Conservation (phyloP, 1,140 invertebrate genomes). For the Idris sp. region DNA sequence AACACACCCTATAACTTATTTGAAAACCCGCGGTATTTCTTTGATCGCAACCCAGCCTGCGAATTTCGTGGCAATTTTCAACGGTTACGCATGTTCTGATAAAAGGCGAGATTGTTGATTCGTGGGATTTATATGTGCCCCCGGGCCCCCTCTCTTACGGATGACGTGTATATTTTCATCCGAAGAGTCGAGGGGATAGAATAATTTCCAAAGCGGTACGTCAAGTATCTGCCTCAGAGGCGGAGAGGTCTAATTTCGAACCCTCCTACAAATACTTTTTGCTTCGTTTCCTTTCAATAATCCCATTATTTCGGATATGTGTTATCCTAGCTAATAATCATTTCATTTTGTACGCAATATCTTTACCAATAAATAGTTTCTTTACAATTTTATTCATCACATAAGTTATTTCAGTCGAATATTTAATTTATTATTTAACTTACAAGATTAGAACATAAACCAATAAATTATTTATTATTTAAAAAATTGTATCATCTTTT, state of each 20-base stretch:
- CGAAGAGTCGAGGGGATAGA: conserved; percentile 62
- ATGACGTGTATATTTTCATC: conserved; percentile 64
- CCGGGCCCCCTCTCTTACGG: conserved; percentile 60
- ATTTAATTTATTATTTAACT: too few relatives aligned
- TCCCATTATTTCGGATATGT: conserved; percentile 25
- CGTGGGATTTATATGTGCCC: conserved; percentile 51
- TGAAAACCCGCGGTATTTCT: conserved; percentile 28
- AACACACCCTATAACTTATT: not conserved
- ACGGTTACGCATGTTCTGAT: conserved; percentile 47
- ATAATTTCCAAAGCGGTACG: conserved; percentile 54
- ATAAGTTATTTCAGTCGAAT: too few relatives aligned
- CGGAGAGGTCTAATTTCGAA: conserved; percentile 67
- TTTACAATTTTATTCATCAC: too few relatives aligned
- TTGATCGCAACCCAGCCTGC: conserved; percentile 24
- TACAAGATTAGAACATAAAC: too few relatives aligned
- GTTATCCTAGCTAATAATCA: conserved; percentile 7
- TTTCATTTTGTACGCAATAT: conserved; percentile 2
- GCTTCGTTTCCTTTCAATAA: conserved; percentile 41
- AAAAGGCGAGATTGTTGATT: conserved; percentile 56
- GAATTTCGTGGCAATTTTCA: conserved; percentile 48
- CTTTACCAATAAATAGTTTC: too few relatives aligned
- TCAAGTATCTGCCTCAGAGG: conserved; percentile 68
- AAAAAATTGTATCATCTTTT: too few relatives aligned
- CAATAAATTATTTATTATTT: too few relatives aligned
- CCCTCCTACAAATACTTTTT: conserved; percentile 59